Conservation (phyloP, 2,113 vertebrate species). For the Oenanthe oenanthe region DNA sequence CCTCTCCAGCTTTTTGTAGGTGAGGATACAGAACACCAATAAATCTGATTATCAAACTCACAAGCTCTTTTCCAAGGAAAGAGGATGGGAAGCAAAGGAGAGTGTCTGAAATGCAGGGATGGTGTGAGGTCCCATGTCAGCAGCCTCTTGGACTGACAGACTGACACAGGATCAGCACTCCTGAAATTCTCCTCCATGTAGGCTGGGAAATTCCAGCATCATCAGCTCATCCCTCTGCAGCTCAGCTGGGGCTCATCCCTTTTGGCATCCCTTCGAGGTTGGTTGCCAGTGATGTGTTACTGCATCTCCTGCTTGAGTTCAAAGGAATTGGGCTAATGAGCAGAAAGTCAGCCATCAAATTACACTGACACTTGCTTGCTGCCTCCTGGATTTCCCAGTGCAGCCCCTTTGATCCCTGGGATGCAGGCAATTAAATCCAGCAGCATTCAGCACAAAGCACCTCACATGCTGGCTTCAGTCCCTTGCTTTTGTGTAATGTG, state of each 20-base stretch:
- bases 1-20: background rate
- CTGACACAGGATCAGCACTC: accelerated
- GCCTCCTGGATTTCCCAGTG: background rate
- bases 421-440: background rate
- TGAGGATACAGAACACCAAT: background rate
- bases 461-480: background rate
- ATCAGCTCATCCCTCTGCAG: background rate
- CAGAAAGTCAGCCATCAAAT: background rate
- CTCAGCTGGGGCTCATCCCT: background rate
- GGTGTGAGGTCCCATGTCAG: background rate
- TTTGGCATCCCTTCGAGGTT: background rate
- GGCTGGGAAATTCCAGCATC: background rate
- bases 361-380: background rate
- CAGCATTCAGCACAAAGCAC: background rate
- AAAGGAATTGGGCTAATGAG: slow-evolving; percentile 49
- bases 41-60: background rate
- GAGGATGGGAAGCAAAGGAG: background rate
- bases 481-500: accelerated
- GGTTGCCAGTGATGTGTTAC: background rate
- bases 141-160: background rate
- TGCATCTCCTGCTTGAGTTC: slow-evolving; percentile 20
- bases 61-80: background rate
- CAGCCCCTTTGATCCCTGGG: background rate
- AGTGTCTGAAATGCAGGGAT: background rate
- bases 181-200: background rate